Conservation (phyloP, 2,888 invertebrate species). For the Autographa pulchrina region DNA sequence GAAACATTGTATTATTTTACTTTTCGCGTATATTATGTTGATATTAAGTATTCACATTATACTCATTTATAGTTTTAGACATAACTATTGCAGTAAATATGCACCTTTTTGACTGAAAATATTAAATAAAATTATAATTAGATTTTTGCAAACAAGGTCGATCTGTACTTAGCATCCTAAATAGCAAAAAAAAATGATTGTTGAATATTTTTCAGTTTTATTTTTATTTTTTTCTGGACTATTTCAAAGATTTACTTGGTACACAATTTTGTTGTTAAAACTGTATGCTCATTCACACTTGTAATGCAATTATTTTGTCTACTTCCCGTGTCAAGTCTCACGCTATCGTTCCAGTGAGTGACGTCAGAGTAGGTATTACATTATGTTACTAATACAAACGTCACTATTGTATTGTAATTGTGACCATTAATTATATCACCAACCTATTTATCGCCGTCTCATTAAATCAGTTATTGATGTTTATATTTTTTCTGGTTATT, state of each 20-base stretch:
- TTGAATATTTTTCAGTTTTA: no score
- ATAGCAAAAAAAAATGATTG: no score
- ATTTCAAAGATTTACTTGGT: not conserved
- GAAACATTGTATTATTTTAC: not conserved
- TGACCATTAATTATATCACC: not conserved
- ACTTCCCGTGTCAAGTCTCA: constrained; percentile 10
- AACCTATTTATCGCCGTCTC: constrained; percentile 3
- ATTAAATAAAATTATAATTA: no score
- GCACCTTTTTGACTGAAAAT: no score
- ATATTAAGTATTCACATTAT: no score
- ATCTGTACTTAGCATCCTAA: no score
- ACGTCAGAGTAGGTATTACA: constrained; percentile 24
- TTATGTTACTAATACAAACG: constrained; percentile 31
- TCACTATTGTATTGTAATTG: constrained; percentile 32
- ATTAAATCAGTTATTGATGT: constrained; percentile 8
- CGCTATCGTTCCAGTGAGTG: constrained; percentile 18
- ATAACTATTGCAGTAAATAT: no score
- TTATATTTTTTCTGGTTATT: not conserved
- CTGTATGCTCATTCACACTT: constrained; percentile 35
- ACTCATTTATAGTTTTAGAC: no score
- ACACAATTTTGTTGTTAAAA: constrained; percentile 25
- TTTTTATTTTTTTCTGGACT: no score
- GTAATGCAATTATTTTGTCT: constrained; percentile 42
- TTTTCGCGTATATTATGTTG: no score
- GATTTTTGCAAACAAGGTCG: no score